These are phyloP conservation scores for Corythornis madagascariensis DNA, from an alignment of 2,113 vertebrate species.

Conservation along the genomic window DNA sequence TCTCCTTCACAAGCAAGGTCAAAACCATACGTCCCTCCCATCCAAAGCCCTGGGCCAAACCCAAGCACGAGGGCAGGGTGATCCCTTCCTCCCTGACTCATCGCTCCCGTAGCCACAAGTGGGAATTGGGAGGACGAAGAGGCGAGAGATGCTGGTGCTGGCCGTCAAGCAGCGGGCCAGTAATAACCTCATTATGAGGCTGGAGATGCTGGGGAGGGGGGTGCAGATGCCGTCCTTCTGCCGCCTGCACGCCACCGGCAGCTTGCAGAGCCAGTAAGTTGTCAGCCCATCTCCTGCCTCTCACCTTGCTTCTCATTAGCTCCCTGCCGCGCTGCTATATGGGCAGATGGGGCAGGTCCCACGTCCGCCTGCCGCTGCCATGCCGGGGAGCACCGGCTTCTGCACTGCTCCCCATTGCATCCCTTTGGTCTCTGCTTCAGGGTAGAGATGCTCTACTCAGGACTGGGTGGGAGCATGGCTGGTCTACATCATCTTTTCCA, in stretches of 20 bases:
- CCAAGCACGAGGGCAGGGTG: rapidly evolving
- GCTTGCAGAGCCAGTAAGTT: constrained; percentile 54
- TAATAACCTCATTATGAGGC: constrained; percentile 74
- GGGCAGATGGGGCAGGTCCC: constrained; percentile 67
- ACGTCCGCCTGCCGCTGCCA: not conserved
- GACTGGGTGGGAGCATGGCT: not conserved
- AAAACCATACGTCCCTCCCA: not conserved
- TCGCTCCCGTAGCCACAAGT: not conserved
- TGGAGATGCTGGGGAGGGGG: constrained; percentile 13
- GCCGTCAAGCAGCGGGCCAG: constrained; percentile 53
- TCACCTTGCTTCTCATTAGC: constrained; percentile 76
- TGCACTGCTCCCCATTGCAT: rapidly evolving
- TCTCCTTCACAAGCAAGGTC: constrained; percentile 18
- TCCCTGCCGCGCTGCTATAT: constrained; percentile 51
- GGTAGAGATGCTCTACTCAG: not conserved
- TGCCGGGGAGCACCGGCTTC: not conserved
- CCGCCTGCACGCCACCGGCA: constrained; percentile 9
- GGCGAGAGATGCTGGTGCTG: not conserved
- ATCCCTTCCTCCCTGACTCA: not conserved
- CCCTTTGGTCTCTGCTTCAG: rapidly evolving
- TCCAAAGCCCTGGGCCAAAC: not conserved
- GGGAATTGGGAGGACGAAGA: not conserved
- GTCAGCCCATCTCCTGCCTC: constrained; percentile 61
- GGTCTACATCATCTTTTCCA: rapidly evolving
- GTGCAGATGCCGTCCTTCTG: constrained; percentile 59